Evolutionary conservation across 2,888 invertebrate species (phyloP), one percentile per base, ranked within the genome.

Genomic region (Leptopterna dolabrata): DNA sequence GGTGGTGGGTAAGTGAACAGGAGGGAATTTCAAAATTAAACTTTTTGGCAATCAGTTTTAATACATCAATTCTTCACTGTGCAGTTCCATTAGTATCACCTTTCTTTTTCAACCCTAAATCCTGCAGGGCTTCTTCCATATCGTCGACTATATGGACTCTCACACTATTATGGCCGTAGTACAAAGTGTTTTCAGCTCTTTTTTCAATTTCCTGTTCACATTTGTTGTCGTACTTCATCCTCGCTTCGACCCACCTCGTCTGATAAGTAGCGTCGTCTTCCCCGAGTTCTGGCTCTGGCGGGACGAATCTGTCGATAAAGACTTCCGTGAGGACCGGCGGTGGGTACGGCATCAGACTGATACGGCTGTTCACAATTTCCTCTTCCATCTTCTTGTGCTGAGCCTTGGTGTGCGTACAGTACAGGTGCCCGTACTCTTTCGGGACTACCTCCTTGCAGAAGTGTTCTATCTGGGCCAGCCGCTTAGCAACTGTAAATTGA

Each of bases 241-340:
- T 55, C 16, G 81, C 81, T 55, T 81, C 81, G 16, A 30, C 55
- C 81, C 83, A 83, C 27, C 70, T 63, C 19, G 19, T 70, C 27
- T 83, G 47, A 41, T 83, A 83, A 16, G 71, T 41, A 1, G 63
- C 19, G 43, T 83, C 70, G 71, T 70, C 45, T 19, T 83, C 70
- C 11, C 63, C 55, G 16, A 70, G 24, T 36, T 83, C 83, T 11
- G 70, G 9, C 19, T 63, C 71, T 19, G 83, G 83, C 11, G 83
- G 41, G 19, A 70, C 71, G 71, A 83, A 83, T 36, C 24, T 4
- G 19, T 63, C 29, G 0, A 83, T 19, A 3, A 41, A 19, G 24
- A 83, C 11, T 36, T 83, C 47, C 14, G 7, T 27, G 1, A 78
- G 2, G 14, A 16, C 1, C n/a, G 83, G 70, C 13, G 71, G 71